Evolutionary conservation across 2,888 invertebrate species (phyloP).

Genomic region (Notodonta ziczac): DNA sequence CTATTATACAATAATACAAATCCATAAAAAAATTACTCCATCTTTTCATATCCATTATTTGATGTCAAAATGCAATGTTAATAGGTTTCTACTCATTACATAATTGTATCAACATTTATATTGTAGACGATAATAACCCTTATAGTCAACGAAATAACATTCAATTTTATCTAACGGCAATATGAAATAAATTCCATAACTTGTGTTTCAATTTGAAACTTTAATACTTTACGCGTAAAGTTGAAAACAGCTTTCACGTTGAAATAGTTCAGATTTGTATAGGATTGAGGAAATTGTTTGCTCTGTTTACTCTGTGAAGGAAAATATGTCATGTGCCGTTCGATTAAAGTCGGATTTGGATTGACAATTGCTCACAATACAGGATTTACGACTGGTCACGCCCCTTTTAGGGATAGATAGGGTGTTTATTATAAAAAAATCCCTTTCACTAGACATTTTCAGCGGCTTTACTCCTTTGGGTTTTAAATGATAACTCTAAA

Average conservation of each 20-base stretch:
- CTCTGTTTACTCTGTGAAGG: neutral
- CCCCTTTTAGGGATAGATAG: conserved; percentile 24
- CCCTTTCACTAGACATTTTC: neutral
- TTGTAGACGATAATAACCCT: neutral
- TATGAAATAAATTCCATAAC: neutral
- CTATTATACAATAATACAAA: neutral
- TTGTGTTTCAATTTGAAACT: conserved; percentile 16
- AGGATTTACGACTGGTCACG: conserved; percentile 37
- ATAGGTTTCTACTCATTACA: neutral
- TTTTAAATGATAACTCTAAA: too few relatives aligned
- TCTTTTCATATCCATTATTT: neutral
- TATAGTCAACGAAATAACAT: neutral
- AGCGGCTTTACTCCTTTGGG: too few relatives aligned
- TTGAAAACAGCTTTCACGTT: conserved; percentile 4
- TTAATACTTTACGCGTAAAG: neutral
- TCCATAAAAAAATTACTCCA: neutral
- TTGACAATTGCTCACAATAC: conserved; percentile 2
- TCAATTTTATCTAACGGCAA: neutral
- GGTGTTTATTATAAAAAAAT: conserved; percentile 1
- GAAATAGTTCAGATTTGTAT: neutral
- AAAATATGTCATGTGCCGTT: neutral
- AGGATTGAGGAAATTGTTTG: neutral
- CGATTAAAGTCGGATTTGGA: conserved; percentile 13
- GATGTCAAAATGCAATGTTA: neutral
- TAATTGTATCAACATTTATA: neutral